phyloP scores from a whole-genome alignment of 2,113 vertebrate species.

The Eulemur rufifrons region DNA sequence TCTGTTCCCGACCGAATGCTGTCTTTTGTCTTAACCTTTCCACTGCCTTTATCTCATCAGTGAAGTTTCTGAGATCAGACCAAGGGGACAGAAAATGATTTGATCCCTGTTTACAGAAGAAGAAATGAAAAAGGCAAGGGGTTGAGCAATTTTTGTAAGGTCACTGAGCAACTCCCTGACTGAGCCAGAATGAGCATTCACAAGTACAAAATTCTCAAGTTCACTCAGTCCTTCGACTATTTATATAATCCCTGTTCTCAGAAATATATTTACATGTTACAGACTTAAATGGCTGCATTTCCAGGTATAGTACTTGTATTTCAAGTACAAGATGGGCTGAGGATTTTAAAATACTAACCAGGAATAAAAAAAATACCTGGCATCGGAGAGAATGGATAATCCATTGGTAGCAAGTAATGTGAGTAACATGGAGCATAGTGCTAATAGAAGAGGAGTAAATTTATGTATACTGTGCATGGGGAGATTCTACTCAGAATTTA shows the following conservation, averaged over 20 bases:
- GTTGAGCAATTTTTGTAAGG: background rate
- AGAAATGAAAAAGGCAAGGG: conserved; percentile 12
- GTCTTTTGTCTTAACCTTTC: conserved; percentile 51
- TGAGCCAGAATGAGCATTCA: background rate
- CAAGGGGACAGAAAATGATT: conserved; percentile 5
- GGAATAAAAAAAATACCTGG: background rate
- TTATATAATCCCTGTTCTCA: background rate
- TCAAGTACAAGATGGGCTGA: background rate
- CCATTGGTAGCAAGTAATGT: background rate
- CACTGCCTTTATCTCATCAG: conserved; percentile 24
- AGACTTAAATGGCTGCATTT: conserved; percentile 1
- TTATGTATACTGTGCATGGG: background rate
- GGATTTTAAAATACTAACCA: background rate
- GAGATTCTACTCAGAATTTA: background rate
- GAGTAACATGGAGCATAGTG: background rate
- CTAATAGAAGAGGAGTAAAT: background rate
- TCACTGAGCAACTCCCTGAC: background rate
- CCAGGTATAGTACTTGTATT: background rate
- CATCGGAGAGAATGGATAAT: background rate
- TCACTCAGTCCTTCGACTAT: background rate
- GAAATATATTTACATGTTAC: background rate
- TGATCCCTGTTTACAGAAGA: conserved; percentile 45
- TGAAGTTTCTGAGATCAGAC: conserved; percentile 51
- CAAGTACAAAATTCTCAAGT: background rate
- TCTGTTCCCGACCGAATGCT: background rate